phyloP scores from a whole-genome alignment of 2,888 invertebrate species.

The Dicyrtoma fusca region DNA sequence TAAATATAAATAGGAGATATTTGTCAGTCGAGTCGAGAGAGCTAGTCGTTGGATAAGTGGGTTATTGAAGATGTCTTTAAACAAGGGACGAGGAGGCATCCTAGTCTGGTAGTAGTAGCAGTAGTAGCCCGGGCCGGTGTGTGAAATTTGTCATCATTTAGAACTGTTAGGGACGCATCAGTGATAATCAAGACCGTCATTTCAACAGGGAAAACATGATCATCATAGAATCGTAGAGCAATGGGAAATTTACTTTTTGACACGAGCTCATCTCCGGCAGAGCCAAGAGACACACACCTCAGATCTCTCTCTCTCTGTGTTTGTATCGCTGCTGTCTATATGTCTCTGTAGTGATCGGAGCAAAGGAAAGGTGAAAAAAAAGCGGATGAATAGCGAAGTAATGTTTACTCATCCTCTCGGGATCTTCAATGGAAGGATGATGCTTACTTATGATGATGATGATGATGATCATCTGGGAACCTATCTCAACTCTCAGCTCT shows the following conservation, averaged over 20 bases:
- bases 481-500: constrained; percentile 34
- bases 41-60: constrained; percentile 22
- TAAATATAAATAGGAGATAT: constrained; percentile 17
- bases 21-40: not conserved
- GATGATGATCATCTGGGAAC: too few relatives aligned
- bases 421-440: constrained; percentile 28
- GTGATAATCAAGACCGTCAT: constrained; percentile 32
- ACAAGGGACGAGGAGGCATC: constrained; percentile 18
- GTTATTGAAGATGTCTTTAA: constrained; percentile 25
- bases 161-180: constrained; percentile 30
- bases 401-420: constrained; percentile 28
- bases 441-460: constrained; percentile 30
- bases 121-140: too few relatives aligned
- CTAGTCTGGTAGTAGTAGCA: too few relatives aligned
- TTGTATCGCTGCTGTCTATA: too few relatives aligned
- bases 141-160: constrained; percentile 39
- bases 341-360: too few relatives aligned
- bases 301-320: not conserved
- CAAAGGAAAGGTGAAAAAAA: too few relatives aligned
- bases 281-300: not conserved
- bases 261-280: not conserved
- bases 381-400: not conserved
- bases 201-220: constrained; percentile 12
- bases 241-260: constrained; percentile 15
- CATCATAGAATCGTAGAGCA: not conserved